Evolutionary conservation across 2,113 vertebrate genomes (phyloP).

Genomic region (Alosa alosa): DNA sequence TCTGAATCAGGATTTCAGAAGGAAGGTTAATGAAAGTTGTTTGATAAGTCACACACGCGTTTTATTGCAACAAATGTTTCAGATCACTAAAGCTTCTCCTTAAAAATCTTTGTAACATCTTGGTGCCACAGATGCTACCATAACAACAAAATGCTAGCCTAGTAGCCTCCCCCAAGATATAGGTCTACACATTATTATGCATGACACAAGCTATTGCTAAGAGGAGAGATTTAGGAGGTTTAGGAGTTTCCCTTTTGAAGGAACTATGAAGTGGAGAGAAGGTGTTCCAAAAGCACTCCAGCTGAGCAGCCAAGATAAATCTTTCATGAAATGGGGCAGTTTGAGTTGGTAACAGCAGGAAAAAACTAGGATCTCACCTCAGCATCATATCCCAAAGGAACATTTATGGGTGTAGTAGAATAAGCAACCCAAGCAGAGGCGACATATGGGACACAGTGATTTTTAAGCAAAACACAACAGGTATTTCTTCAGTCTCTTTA

Average conservation of each 20-base stretch:
- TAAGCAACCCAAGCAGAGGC: neutral
- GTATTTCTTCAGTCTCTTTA: neutral
- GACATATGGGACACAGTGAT: neutral
- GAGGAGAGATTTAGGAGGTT: neutral
- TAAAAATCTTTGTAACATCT: neutral
- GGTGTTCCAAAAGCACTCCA: neutral
- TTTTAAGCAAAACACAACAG: neutral
- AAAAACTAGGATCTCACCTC: neutral
- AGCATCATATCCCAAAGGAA: neutral
- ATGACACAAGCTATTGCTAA: neutral
- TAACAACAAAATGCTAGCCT: neutral
- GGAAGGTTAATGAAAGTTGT: neutral
- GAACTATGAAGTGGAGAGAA: neutral
- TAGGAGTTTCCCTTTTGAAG: neutral
- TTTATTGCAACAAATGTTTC: neutral
- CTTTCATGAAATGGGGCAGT: neutral
- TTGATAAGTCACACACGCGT: neutral
- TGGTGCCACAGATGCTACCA: neutral
- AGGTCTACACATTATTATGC: neutral
- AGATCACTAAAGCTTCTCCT: neutral
- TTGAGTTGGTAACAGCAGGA: neutral
- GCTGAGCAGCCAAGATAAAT: neutral
- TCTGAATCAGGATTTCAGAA: neutral
- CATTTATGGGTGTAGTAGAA: neutral
- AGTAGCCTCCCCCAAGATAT: neutral